Conservation (phyloP, 2,888 invertebrate species). For the Lasioglossum villosulum region DNA sequence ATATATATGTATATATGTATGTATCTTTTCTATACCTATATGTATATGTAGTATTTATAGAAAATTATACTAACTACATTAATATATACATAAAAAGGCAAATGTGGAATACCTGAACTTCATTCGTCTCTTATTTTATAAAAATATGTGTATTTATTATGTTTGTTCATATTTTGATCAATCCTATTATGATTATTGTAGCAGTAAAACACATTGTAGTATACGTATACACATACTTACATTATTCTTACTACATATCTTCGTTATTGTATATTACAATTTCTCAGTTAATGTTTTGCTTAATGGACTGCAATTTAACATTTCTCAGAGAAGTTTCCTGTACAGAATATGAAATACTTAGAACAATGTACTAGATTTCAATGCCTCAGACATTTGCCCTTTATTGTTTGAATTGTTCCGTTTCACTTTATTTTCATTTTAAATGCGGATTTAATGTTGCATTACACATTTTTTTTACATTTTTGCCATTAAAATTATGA, state of each 20-base stretch:
- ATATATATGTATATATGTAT: conserved; percentile 62
- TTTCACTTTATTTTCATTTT: conserved; percentile 66
- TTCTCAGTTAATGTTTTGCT: conserved; percentile 46
- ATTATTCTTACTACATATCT: conserved; percentile 61
- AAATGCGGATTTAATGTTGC: conserved; percentile 71
- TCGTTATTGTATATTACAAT: conserved; percentile 66
- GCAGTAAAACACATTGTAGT: conserved; percentile 74
- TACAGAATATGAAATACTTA: conserved; percentile 53
- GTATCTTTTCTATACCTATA: conserved; percentile 54
- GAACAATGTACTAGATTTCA: conserved; percentile 51
- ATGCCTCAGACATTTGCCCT: conserved; percentile 75
- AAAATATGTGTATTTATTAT: conserved; percentile 80
- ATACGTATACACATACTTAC: conserved; percentile 75
- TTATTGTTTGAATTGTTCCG: conserved; percentile 59
- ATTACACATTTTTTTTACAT: conserved; percentile 45
- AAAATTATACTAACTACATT: conserved; percentile 84
- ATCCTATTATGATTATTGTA: conserved; percentile 77
- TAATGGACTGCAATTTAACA: conserved; percentile 52
- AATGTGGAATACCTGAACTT: conserved; percentile 83
- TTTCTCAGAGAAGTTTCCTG: conserved; percentile 48
- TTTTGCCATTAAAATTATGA: conserved; percentile 30
- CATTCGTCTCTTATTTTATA: conserved; percentile 77
- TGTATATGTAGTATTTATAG: conserved; percentile 77
- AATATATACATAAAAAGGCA: conserved; percentile 84
- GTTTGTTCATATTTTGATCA: conserved; percentile 72